phyloP scores from a whole-genome alignment of 2,797 vertebrate species.

The Oryzias sinensis region DNA sequence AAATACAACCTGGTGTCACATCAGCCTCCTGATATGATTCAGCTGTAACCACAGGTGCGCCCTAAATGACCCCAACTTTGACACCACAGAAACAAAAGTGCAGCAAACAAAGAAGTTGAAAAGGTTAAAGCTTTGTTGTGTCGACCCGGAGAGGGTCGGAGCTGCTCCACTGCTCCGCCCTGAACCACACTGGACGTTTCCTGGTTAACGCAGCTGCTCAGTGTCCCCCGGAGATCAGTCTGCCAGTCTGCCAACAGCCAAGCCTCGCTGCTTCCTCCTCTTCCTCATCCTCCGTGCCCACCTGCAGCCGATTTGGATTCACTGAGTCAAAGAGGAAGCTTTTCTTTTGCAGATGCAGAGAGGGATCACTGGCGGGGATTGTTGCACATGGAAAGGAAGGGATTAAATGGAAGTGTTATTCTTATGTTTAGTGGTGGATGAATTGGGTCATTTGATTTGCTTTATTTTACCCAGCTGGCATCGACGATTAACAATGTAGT shows the following conservation, averaged over 20 bases:
- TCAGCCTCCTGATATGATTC: too few relatives aligned
- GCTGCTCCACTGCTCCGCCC: slow-evolving; percentile 20
- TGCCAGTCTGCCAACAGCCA: slow-evolving; percentile 37
- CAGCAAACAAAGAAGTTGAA: background rate
- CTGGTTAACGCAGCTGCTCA: slow-evolving; percentile 46
- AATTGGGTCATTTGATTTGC: too few relatives aligned
- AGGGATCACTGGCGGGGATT: background rate
- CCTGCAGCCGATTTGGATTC: too few relatives aligned
- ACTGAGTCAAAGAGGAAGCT: slow-evolving; percentile 40
- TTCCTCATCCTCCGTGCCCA: too few relatives aligned
- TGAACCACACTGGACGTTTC: slow-evolving; percentile 30
- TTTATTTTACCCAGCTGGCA: too few relatives aligned
- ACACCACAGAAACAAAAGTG: background rate
- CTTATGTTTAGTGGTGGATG: background rate
- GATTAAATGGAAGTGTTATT: background rate
- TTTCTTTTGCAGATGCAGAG: slow-evolving; percentile 6
- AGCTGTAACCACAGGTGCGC: background rate
- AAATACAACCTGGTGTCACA: too few relatives aligned
- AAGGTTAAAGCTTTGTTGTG: background rate
- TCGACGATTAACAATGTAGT: too few relatives aligned
- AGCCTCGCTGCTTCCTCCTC: slow-evolving; percentile 43
- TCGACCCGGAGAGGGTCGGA: background rate
- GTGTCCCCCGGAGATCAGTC: slow-evolving; percentile 36
- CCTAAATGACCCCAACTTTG: background rate
- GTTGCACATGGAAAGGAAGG: background rate